Conservation (phyloP, 1,140 invertebrate species). For the Drosophila orosa region DNA sequence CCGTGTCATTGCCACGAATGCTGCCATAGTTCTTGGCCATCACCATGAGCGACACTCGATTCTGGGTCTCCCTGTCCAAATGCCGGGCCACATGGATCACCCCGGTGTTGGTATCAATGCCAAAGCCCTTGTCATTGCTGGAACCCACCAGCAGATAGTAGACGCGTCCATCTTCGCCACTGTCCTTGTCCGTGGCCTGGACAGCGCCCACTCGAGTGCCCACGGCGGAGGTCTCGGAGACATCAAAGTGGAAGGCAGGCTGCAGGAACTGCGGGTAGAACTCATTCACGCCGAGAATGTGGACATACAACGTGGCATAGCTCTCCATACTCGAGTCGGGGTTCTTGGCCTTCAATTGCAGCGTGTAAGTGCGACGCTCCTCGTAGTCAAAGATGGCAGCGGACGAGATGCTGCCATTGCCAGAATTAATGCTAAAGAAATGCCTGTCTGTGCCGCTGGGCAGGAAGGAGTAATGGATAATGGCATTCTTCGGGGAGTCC, state of each 20-base stretch:
- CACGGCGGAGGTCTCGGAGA: conserved; percentile 95
- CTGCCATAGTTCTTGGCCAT: conserved; percentile 97
- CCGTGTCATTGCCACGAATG: conserved; percentile 96
- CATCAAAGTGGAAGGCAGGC: conserved; percentile 96
- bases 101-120: conserved; percentile 93
- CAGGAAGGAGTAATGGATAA: conserved; percentile 94
- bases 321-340: conserved; percentile 93
- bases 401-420: conserved; percentile 91
- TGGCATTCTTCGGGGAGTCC: conserved; percentile 95
- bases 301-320: conserved; percentile 89
- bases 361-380: conserved; percentile 89
- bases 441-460: conserved; percentile 91
- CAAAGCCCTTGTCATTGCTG: conserved; percentile 96
- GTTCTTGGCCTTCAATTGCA: conserved; percentile 94
- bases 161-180: conserved; percentile 95
- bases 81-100: conserved; percentile 92
- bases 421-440: conserved; percentile 90
- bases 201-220: conserved; percentile 94
- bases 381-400: conserved; percentile 95
- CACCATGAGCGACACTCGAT: conserved; percentile 94
- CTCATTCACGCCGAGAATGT: conserved; percentile 96
- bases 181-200: conserved; percentile 95
- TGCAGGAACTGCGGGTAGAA: conserved; percentile 96
- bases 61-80: conserved; percentile 96
- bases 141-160: conserved; percentile 96